phyloP scores from a whole-genome alignment of 2,797 vertebrate genomes.

The Chelonia mydas region DNA sequence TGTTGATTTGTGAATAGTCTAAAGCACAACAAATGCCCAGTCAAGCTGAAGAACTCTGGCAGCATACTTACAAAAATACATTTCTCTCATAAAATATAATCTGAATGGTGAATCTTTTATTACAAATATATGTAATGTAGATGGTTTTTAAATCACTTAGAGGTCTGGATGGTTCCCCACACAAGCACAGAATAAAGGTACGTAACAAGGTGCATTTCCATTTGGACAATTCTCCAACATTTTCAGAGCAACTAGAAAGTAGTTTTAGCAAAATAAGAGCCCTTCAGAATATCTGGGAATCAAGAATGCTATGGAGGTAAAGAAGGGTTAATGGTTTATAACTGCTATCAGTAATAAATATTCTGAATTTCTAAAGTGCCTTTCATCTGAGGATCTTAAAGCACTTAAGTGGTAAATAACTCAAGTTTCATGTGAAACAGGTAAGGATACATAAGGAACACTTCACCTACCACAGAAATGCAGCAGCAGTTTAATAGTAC shows the following conservation, averaged over 20 bases:
- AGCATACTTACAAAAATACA: neutral
- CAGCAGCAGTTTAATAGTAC: constrained; percentile 10
- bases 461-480: constrained; percentile 9
- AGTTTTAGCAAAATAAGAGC: neutral
- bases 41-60: neutral
- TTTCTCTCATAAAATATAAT: neutral
- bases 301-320: neutral
- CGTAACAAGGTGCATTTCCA: neutral
- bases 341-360: neutral
- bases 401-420: neutral
- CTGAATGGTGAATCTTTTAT: neutral
- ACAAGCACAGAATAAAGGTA: no score
- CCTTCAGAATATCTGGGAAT: neutral
- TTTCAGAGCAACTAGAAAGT: neutral
- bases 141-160: neutral
- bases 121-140: neutral
- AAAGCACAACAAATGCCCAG: neutral
- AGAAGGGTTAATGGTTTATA: neutral
- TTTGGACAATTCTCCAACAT: neutral
- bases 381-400: neutral
- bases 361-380: neutral
- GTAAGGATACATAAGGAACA: neutral
- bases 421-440: neutral
- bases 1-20: neutral
- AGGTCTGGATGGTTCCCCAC: neutral